These are phyloP conservation scores for Pedionomus torquatus DNA, from an alignment of 2,113 vertebrate genomes.

Conservation along the genomic window DNA sequence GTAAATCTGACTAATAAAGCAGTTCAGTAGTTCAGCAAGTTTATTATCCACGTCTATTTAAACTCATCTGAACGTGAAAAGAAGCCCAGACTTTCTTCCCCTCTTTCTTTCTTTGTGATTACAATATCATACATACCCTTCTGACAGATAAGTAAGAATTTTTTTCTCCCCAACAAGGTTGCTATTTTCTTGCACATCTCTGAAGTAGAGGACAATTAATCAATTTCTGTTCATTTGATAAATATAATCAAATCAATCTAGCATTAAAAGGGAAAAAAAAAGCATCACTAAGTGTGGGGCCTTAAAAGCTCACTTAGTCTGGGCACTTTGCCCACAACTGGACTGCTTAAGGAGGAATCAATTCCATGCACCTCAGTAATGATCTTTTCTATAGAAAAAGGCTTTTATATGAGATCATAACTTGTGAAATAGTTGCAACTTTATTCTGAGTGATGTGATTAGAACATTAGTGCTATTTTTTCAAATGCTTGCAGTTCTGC, in stretches of 20 bases:
- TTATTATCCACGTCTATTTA: not conserved
- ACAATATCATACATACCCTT: not conserved
- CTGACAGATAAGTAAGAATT: not conserved
- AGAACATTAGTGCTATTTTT: not conserved
- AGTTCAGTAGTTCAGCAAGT: not conserved
- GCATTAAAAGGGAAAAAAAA: not conserved
- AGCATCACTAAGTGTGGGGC: not conserved
- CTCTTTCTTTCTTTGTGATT: not conserved
- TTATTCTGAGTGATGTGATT: not conserved
- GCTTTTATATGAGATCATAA: not conserved
- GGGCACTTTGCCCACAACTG: not conserved
- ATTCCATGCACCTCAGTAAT: not conserved
- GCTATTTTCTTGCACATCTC: constrained; percentile 1
- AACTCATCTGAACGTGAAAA: not conserved
- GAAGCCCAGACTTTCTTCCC: not conserved
- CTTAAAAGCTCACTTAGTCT: constrained; percentile 33
- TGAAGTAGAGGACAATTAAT: constrained; percentile 1
- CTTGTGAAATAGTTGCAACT: not conserved
- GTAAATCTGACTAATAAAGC: not conserved
- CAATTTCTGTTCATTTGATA: constrained; percentile 28
- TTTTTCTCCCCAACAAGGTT: not conserved
- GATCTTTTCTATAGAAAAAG: not conserved
- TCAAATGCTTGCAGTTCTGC: not conserved
- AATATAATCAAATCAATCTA: constrained; percentile 51
- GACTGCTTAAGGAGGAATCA: not conserved